phyloP scores from a whole-genome alignment of 2,113 vertebrate genomes.

The Ammospiza nelsoni region DNA sequence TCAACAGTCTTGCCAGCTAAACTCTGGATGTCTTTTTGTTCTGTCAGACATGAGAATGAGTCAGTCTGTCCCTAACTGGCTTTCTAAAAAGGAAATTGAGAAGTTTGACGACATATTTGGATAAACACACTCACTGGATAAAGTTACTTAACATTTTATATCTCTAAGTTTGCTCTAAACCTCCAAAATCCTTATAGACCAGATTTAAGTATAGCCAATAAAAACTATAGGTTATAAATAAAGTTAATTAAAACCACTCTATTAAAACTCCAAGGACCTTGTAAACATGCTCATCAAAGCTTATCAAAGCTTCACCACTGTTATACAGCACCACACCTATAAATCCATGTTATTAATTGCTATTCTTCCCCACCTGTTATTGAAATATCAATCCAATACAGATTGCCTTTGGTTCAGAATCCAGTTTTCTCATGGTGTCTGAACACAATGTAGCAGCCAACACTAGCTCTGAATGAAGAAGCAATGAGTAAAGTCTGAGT shows the following conservation, averaged over 20 bases:
- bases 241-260: slow-evolving; percentile 44
- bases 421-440: slow-evolving; percentile 13
- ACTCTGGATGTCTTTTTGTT: slow-evolving; percentile 55
- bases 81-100: slow-evolving; percentile 71
- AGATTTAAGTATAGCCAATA: slow-evolving; percentile 55
- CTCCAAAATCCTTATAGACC: slow-evolving; percentile 59
- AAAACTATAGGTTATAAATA: slow-evolving; percentile 60
- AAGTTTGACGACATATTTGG: slow-evolving; percentile 68
- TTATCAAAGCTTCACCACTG: slow-evolving; percentile 11
- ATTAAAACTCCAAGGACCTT: slow-evolving; percentile 52
- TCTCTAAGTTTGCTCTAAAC: slow-evolving; percentile 51
- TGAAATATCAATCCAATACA: slow-evolving; percentile 31
- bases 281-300: slow-evolving; percentile 31
- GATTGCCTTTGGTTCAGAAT: slow-evolving; percentile 1
- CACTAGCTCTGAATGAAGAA: not conserved
- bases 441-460: slow-evolving; percentile 1
- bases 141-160: slow-evolving; percentile 68
- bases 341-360: slow-evolving; percentile 32
- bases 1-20: slow-evolving; percentile 45
- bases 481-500: not conserved
- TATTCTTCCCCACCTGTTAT: not conserved
- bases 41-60: slow-evolving; percentile 60
- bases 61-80: slow-evolving; percentile 68
- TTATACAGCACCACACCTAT: not conserved
- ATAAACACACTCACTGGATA: slow-evolving; percentile 69